These are phyloP conservation scores for Parus major DNA, from an alignment of 2,113 vertebrate species.

Conservation along the genomic window DNA sequence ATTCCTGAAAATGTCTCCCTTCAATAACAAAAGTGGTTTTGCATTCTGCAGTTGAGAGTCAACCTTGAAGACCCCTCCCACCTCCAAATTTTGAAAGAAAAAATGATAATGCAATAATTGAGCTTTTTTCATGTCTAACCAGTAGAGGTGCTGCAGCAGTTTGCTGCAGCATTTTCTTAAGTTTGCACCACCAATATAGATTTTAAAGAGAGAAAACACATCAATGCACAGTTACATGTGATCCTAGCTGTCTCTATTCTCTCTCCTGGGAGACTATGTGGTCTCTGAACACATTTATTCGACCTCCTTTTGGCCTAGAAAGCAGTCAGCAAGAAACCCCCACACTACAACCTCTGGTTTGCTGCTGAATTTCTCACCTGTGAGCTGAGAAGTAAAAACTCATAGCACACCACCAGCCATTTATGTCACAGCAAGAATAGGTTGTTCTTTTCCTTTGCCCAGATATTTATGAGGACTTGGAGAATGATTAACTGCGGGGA, in stretches of 20 bases:
- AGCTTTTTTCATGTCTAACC: background rate
- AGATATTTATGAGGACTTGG: conserved; percentile 57
- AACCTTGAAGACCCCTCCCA: background rate
- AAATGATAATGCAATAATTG: background rate
- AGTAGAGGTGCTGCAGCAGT: background rate
- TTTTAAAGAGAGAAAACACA: background rate
- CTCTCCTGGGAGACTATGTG: background rate
- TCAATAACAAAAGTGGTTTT: background rate
- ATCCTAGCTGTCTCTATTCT: background rate
- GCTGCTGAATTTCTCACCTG: background rate
- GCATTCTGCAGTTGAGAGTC: background rate
- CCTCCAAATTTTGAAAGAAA: background rate
- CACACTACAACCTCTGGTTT: background rate
- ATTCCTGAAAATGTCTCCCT: background rate
- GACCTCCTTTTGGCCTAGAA: background rate
- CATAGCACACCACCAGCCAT: background rate
- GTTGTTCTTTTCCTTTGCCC: conserved; percentile 24
- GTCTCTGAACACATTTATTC: background rate
- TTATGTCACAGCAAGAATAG: conserved; percentile 36
- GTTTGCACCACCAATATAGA: background rate
- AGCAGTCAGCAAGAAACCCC: conserved; percentile 7
- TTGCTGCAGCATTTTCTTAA: background rate
- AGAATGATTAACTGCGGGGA: conserved; percentile 55
- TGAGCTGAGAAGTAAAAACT: conserved; percentile 36
- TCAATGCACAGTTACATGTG: background rate